Conservation (phyloP, 2,797 vertebrate species). For the Brachyrhaphis roseni region DNA sequence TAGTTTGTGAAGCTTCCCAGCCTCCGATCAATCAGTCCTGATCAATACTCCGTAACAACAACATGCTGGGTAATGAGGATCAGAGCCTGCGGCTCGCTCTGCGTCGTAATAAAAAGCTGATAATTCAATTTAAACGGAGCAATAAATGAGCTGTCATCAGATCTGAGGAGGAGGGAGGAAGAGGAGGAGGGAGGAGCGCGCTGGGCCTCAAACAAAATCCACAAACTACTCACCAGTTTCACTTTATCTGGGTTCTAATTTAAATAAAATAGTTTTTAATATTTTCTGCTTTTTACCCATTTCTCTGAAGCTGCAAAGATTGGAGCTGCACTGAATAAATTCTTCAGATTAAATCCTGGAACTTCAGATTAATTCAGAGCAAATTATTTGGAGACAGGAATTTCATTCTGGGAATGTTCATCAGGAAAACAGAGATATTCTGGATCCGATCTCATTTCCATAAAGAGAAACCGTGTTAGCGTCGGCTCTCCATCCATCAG, state of each 20-base stretch:
- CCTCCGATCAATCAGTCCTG: neutral
- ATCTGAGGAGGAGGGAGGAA: neutral
- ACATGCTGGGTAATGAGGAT: neutral
- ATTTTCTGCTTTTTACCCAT: neutral
- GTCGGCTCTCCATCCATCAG: conserved; percentile 5
- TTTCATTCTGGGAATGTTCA: neutral
- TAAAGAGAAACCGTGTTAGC: conserved; percentile 24
- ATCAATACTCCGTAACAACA: conserved; percentile 4
- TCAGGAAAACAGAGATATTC: neutral
- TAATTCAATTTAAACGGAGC: conserved; percentile 32
- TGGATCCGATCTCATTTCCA: conserved; percentile 26
- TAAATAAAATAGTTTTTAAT: neutral
- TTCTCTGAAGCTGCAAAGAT: neutral
- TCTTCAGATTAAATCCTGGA: neutral
- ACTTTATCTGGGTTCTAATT: neutral
- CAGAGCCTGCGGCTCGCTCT: neutral
- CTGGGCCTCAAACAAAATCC: neutral
- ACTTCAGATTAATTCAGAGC: neutral
- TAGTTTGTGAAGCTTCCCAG: neutral
- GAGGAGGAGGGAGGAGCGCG: neutral
- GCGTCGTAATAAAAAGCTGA: conserved; percentile 1
- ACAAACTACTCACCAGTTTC: neutral
- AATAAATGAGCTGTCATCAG: conserved; percentile 21
- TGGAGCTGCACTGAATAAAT: neutral
- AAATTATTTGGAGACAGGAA: neutral